phyloP scores from a whole-genome alignment of 2,797 vertebrate species.

The Eidolon dupreanum region DNA sequence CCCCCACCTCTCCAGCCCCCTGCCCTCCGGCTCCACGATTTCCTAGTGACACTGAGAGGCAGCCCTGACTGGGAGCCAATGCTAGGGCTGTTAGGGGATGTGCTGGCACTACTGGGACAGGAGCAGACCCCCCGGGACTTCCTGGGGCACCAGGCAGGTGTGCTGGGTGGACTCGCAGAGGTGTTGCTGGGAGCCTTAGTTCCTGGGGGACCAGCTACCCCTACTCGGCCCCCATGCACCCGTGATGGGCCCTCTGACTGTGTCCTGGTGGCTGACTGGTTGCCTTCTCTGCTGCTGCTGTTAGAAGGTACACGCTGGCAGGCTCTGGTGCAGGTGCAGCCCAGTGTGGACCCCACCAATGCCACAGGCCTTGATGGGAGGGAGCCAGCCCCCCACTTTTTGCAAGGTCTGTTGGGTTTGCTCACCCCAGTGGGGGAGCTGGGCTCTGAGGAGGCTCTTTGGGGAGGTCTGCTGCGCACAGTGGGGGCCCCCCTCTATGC shows the following conservation, averaged over 20 bases:
- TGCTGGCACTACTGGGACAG: conserved; percentile 87
- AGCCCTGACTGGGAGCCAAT: conserved; percentile 92
- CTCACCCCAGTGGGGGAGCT: conserved; percentile 84
- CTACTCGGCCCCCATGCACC: conserved; percentile 88
- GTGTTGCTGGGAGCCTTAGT: conserved; percentile 89
- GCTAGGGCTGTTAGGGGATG: conserved; percentile 88
- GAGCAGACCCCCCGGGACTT: conserved; percentile 87
- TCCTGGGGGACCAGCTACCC: conserved; percentile 89
- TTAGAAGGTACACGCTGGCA: conserved; percentile 92
- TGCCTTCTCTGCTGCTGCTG: conserved; percentile 89
- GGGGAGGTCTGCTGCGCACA: conserved; percentile 88
- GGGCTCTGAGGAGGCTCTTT: conserved; percentile 87
- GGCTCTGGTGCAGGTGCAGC: conserved; percentile 90
- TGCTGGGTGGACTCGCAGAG: conserved; percentile 90
- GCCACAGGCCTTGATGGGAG: conserved; percentile 30
- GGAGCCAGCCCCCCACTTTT: conserved; percentile 80
- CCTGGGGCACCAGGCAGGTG: conserved; percentile 91
- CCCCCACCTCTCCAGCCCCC: conserved; percentile 86
- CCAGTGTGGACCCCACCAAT: conserved; percentile 76
- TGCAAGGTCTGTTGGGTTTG: conserved; percentile 87
- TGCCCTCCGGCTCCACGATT: conserved; percentile 89
- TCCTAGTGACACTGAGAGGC: conserved; percentile 91
- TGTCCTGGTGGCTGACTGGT: conserved; percentile 88
- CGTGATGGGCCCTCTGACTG: conserved; percentile 90
- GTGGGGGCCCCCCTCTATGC: conserved; percentile 90